Evolutionary conservation across 2,797 vertebrate species (phyloP).

Genomic region (Enteromius fasciolatus): DNA sequence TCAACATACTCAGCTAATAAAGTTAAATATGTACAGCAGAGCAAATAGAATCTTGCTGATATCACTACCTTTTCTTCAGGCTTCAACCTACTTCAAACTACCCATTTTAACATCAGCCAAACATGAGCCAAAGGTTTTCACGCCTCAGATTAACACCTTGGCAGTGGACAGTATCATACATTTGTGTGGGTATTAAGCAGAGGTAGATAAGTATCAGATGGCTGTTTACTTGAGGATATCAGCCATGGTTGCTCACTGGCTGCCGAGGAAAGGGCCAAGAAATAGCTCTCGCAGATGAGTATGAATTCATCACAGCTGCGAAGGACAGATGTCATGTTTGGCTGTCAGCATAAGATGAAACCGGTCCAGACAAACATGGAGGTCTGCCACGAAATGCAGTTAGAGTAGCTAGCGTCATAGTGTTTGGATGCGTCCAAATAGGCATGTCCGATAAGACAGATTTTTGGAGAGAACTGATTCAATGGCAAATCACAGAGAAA

Average conservation of each 20-base stretch:
- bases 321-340: constrained; percentile 71
- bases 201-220: constrained; percentile 23
- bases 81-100: background rate
- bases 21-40: constrained; percentile 46
- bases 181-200: constrained; percentile 9
- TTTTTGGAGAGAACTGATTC: background rate
- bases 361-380: constrained; percentile 35
- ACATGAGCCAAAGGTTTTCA: background rate
- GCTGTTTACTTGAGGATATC: background rate
- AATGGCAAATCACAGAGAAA: background rate
- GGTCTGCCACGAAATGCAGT: constrained; percentile 21
- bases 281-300: constrained; percentile 65
- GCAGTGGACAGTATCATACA: background rate
- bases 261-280: constrained; percentile 48
- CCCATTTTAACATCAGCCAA: background rate
- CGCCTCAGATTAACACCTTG: background rate
- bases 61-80: background rate
- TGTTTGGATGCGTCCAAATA: background rate
- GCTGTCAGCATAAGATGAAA: constrained; percentile 56
- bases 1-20: constrained; percentile 46
- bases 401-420: background rate
- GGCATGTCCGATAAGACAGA: background rate
- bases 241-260: background rate
- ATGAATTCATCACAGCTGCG: constrained; percentile 68
- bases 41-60: constrained; percentile 39